Percentiles rank a stretch among this genome's conserved stretches.
Conservation (phyloP, 2,888 invertebrate species). For the Lasioglossum morio region DNA sequence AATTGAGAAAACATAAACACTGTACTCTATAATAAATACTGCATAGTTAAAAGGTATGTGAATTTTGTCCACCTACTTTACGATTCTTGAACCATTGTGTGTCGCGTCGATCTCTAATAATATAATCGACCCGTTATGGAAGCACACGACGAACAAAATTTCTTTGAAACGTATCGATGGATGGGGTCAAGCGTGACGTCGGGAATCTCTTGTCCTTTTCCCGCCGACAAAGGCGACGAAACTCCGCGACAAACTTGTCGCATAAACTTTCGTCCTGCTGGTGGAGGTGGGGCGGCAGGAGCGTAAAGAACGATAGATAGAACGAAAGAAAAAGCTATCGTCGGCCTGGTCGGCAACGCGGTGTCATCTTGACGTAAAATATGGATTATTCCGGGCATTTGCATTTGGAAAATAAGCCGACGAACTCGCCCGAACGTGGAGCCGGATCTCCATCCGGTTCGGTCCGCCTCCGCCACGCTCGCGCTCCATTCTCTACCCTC, state of each 20-base stretch:
- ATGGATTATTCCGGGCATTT: conserved; percentile 84
- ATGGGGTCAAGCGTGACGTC: conserved; percentile 48
- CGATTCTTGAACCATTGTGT: no score
- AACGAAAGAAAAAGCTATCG: conserved; percentile 60
- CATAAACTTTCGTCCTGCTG: conserved; percentile 79
- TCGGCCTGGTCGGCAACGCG: conserved; percentile 73
- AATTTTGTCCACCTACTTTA: no score
- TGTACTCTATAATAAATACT: not conserved
- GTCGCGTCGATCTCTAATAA: not conserved
- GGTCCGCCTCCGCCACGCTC: not conserved
- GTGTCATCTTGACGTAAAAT: conserved; percentile 82
- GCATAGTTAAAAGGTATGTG: no score
- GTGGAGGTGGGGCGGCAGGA: conserved; percentile 24
- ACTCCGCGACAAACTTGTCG: conserved; percentile 76
- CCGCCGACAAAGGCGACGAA: conserved; percentile 43
- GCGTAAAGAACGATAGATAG: conserved; percentile 40
- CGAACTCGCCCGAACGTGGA: conserved; percentile 71
- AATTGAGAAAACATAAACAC: no score
- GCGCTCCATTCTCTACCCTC: not conserved
- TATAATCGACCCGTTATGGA: not conserved
- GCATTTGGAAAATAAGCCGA: conserved; percentile 83
- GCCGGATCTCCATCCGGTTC: conserved; percentile 30
- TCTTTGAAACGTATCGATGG: conserved; percentile 35
- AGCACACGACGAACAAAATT: conserved; percentile 50
- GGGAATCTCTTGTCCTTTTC: conserved; percentile 33